These are phyloP conservation scores for Speoplatyrhinus poulsoni DNA, from an alignment of 2,113 vertebrate species.

Conservation along the genomic window DNA sequence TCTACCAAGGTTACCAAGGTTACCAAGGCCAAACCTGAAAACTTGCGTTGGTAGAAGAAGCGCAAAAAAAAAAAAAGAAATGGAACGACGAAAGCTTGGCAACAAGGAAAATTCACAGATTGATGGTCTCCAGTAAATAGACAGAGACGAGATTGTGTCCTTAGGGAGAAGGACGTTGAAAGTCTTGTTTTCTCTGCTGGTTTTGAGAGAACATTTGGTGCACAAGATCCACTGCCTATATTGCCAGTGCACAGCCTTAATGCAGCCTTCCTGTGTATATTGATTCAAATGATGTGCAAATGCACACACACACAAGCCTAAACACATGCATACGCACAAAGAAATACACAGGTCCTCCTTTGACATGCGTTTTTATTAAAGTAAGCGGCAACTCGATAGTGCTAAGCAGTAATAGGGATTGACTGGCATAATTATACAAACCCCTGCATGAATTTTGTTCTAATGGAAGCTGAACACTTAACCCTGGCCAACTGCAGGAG, in stretches of 20 bases:
- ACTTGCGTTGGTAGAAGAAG: slow-evolving; percentile 38
- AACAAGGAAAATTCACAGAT: slow-evolving; percentile 51
- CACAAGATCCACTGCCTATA: slow-evolving; percentile 34
- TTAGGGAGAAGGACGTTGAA: slow-evolving; percentile 57
- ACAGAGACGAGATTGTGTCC: slow-evolving; percentile 46
- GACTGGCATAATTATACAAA: slow-evolving; percentile 94
- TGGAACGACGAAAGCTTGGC: slow-evolving; percentile 54
- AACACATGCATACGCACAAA: slow-evolving; percentile 17
- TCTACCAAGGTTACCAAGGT: slow-evolving; percentile 53
- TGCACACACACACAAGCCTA: slow-evolving; percentile 39
- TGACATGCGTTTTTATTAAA: slow-evolving; percentile 92
- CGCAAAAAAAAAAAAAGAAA: slow-evolving; percentile 6
- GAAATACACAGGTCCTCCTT: slow-evolving; percentile 63
- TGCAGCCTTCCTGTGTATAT: slow-evolving; percentile 60
- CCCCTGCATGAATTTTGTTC: slow-evolving; percentile 87
- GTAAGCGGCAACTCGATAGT: slow-evolving; percentile 94
- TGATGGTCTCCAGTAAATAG: slow-evolving; percentile 53
- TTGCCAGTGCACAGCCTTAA: slow-evolving; percentile 42
- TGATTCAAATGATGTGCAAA: slow-evolving; percentile 61
- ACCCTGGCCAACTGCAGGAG: slow-evolving; percentile 65
- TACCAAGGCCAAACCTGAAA: slow-evolving; percentile 61
- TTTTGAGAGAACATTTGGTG: slow-evolving; percentile 47
- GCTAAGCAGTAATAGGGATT: slow-evolving; percentile 94
- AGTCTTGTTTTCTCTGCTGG: slow-evolving; percentile 61
- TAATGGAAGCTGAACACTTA: slow-evolving; percentile 85